Evolutionary conservation across 1,140 invertebrate genomes (phyloP).

Genomic region (Berghia stephanieae): DNA sequence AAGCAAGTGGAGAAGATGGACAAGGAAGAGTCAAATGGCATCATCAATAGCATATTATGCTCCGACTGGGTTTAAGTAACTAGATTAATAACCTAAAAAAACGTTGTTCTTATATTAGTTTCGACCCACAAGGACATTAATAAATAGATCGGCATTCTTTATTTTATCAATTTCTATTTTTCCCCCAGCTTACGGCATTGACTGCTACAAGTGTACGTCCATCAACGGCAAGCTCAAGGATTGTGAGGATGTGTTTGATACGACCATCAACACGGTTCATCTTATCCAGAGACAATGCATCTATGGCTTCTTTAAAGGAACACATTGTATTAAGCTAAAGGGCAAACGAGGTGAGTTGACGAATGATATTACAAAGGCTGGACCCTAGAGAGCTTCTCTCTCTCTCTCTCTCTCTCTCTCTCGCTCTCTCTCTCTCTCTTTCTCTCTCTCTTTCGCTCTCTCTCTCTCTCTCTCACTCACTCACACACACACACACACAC

Average conservation of each 20-base stretch:
- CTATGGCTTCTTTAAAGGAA: constrained; percentile 52
- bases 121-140: too few species aligned
- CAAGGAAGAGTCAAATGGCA: too few species aligned
- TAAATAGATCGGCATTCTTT: too few species aligned
- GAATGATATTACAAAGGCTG: background rate
- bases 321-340: constrained; percentile 56
- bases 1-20: too few species aligned
- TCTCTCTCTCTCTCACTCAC: background rate
- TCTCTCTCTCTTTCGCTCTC: background rate
- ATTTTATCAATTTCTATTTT: background rate
- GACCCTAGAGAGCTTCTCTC: background rate
- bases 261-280: constrained; percentile 40
- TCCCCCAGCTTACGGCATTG: constrained; percentile 38
- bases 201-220: constrained; percentile 56
- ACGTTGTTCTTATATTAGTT: too few species aligned
- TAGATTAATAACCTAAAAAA: too few species aligned
- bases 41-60: too few species aligned
- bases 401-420: constrained; percentile 24
- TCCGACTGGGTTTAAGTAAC: too few species aligned
- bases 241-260: constrained; percentile 52
- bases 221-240: constrained; percentile 40
- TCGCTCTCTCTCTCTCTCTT: constrained; percentile 8
- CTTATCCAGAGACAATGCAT: constrained; percentile 47
- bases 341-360: constrained; percentile 47
- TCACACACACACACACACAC: background rate